Base-by-base conservation (phyloP, 2,797 vertebrate genomes). In the Percopsis omiscomaycus region DNA sequence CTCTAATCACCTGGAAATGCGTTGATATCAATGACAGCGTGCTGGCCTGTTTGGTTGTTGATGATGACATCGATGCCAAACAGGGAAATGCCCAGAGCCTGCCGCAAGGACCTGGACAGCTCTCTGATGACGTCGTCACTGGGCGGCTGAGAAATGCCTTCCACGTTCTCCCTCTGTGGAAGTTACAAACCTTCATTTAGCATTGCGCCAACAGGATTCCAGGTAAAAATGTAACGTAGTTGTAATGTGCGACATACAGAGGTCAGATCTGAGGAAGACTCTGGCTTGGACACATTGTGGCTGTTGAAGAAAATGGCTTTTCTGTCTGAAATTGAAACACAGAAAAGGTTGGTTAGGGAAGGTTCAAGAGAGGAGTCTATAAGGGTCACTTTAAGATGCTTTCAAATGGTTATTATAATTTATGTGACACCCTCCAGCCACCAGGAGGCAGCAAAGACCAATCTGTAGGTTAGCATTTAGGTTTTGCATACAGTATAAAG, bases 221-320 rank as follows among this genome's bases (percentile, higher is more conserved):
- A 30, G 1, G 5, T 29, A 5, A 15, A 32, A 42, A 15, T 61
- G 15, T 5, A 14, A 1, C 0, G 0, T 1, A 4, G 6, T 14
- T 16, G 12, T 0, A 10, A 46, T 46, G 1, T 12, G 42, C 28
- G 69, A 94, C 95, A 71, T 92, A 99, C 97, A 69, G 94, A 96
- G 46, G 96, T 99, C 87, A 99, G 86, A 74, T 96, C 91, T 0
- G 96, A 99, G 10, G 96, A 98, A 0, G 96, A 99, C 85, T 99
- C 96, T 0, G 97, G 97, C 84, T 99, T 99, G 61, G 97, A 99
- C 75, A 99, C 97, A 8, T 98, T 96, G 92, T 99, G 97, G 86
- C 97, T 99, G 90, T 99, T 99, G 90, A 99, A 99, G 91, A 98
- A 98, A 91, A 99, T 99, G 53, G 96, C 94, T 93, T 95, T 95